Evolutionary conservation across 1,140 invertebrate species (phyloP).

Genomic region (Plectrocnemia conspersa): DNA sequence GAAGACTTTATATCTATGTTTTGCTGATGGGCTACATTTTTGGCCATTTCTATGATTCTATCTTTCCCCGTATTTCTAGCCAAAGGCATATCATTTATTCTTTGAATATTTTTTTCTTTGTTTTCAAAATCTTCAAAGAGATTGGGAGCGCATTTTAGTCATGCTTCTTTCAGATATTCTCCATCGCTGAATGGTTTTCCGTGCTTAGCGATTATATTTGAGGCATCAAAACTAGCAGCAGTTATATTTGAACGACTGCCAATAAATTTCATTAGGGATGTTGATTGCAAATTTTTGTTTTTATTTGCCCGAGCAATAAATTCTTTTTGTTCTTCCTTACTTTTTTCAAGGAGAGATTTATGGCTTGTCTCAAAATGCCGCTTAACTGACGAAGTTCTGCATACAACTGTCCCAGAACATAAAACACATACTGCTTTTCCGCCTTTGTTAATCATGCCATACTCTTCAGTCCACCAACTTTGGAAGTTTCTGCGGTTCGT

Average conservation of each 20-base stretch:
- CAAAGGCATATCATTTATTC: conserved; percentile 29
- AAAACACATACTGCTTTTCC: conserved; percentile 10
- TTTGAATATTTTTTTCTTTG: conserved; percentile 17
- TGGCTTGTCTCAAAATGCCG: no score
- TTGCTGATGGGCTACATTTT: conserved; percentile 33
- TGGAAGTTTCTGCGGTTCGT: no score
- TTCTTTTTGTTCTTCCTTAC: conserved; percentile 6
- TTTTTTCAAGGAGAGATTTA: no score
- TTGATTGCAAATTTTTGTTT: conserved; percentile 29
- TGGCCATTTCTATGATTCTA: conserved; percentile 30
- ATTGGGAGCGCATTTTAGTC: conserved; percentile 21
- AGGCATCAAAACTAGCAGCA: conserved; percentile 25
- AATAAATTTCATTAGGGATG: conserved; percentile 32
- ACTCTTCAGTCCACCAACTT: conserved; percentile 10
- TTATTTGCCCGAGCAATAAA: conserved; percentile 26
- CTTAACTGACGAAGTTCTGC: no score
- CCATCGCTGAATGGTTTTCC: conserved; percentile 22
- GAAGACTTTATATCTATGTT: conserved; percentile 22
- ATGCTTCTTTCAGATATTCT: conserved; percentile 13
- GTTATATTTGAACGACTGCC: conserved; percentile 21
- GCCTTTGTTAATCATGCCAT: conserved; percentile 10
- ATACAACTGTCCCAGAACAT: no score
- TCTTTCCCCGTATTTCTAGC: conserved; percentile 35
- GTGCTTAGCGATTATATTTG: conserved; percentile 29
- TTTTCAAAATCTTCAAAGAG: conserved; percentile 31